These are phyloP conservation scores for Tyria jacobaeae DNA, from an alignment of 2,888 invertebrate genomes.

Conservation along the genomic window DNA sequence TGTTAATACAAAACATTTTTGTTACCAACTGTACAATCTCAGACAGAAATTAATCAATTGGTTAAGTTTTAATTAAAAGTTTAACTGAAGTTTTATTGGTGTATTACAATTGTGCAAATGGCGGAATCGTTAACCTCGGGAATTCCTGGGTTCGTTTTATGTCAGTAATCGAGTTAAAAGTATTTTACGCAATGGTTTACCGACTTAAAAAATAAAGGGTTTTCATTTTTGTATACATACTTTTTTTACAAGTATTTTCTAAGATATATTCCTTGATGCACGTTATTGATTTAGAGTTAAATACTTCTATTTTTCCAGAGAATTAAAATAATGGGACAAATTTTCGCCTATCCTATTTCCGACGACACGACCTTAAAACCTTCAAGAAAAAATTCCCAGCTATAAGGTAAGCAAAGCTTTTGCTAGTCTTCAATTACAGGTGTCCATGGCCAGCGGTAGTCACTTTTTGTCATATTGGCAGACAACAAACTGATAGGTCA, in stretches of 20 bases:
- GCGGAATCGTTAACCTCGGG: slow-evolving; percentile 5
- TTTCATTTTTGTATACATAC: neutral
- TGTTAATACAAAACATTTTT: slow-evolving; percentile 10
- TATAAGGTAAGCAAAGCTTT: too few relatives aligned
- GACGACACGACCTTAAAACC: too few relatives aligned
- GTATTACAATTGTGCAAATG: neutral
- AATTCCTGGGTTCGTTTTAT: neutral
- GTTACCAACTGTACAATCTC: slow-evolving; percentile 16
- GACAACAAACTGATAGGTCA: too few relatives aligned
- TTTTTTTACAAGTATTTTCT: neutral
- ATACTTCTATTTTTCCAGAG: too few relatives aligned
- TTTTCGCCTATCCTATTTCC: too few relatives aligned
- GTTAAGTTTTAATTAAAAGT: slow-evolving; percentile 21
- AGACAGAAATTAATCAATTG: slow-evolving; percentile 50
- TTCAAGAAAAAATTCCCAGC: too few relatives aligned
- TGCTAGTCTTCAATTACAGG: too few relatives aligned
- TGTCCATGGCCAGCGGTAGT: too few relatives aligned
- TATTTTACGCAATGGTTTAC: neutral
- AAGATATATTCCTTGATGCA: too few relatives aligned
- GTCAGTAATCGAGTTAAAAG: neutral
- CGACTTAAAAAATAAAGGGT: neutral
- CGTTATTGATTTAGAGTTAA: too few relatives aligned
- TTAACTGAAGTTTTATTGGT: slow-evolving; percentile 7
- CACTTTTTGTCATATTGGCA: too few relatives aligned
- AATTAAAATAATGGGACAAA: too few relatives aligned